These are phyloP conservation scores for Holothuria glaberrima DNA, from an alignment of 35 echinoderm and acorn worm genomes.

Conservation along the genomic window DNA sequence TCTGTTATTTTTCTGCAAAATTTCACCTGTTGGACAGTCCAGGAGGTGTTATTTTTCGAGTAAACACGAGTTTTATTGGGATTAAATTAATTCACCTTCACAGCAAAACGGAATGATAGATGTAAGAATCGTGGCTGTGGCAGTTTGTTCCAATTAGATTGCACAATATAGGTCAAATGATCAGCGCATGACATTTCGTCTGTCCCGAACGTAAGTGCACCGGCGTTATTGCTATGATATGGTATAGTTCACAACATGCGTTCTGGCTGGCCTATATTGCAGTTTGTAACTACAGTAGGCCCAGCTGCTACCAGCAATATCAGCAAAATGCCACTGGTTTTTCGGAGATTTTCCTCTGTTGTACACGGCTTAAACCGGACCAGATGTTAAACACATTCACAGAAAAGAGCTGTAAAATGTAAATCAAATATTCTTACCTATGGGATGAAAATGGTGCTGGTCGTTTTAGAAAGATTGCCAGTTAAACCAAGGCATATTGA, in stretches of 20 bases:
- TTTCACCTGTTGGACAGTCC: constrained; percentile 29
- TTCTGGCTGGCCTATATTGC: too few species aligned
- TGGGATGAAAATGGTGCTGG: neutral
- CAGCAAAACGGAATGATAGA: neutral
- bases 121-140: neutral
- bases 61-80: constrained; percentile 15
- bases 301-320: neutral
- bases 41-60: constrained; percentile 29
- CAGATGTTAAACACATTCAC: neutral
- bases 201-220: too few species aligned
- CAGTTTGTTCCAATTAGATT: neutral
- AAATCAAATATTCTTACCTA: neutral
- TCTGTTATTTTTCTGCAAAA: neutral
- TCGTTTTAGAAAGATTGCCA: neutral
- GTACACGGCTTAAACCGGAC: too few species aligned
- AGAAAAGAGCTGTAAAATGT: neutral
- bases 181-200: neutral
- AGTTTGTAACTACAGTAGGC: too few species aligned
- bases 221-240: too few species aligned
- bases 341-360: neutral
- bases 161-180: neutral
- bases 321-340: neutral
- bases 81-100: neutral
- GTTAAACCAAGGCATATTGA: neutral
- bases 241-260: neutral